Base-by-base conservation (phyloP, 2,888 invertebrate species). In the Limenitis camilla region DNA sequence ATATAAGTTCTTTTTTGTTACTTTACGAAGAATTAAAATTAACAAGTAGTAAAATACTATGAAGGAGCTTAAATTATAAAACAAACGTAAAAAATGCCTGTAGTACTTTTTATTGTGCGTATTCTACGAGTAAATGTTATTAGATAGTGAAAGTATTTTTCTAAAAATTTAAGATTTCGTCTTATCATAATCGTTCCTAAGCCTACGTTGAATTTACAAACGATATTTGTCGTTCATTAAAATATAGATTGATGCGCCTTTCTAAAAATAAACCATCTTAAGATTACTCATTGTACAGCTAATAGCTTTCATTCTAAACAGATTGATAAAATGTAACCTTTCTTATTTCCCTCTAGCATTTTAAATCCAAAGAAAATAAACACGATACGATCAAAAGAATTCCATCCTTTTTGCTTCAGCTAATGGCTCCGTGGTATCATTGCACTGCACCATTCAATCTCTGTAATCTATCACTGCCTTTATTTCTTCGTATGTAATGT, bases 371-470 rank as follows among this genome's bases (percentile, higher is more conserved):
- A 55, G 55, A 58, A 55, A 59, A 58, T 59, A 59, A 53, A 59
- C 49, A 69, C 66, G 67, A 67, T 61, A 72, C 68, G 74, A 76
- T 73, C 67, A 66, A 67, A 76, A 75, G 72, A 78, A 79, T 74
- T 72, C 70, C 68, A 68, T 73, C 70, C 73, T 78, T 78, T 79
- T 77, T 77, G 74, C 72, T 75, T 67, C 66, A 69, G 69, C 74
- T 81, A 81, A 82, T 81, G 75, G 72, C 66, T 70, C 71, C 66
- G 64, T 68, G 72, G 72, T 83, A 81, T 81, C 78, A 78, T 68
- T 75, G 76, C 76, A 64, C 74, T 72, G 66, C 64, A 72, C 81
- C 74, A 81, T 81, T 83, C 78, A 82, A 81, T 82, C 80, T 82
- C 74, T 74, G 76, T 79, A 76, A 68, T 72, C 67, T 63, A 73